Evolutionary conservation across 2,113 vertebrate genomes (phyloP).

Genomic region (Cyanoderma ruficeps): DNA sequence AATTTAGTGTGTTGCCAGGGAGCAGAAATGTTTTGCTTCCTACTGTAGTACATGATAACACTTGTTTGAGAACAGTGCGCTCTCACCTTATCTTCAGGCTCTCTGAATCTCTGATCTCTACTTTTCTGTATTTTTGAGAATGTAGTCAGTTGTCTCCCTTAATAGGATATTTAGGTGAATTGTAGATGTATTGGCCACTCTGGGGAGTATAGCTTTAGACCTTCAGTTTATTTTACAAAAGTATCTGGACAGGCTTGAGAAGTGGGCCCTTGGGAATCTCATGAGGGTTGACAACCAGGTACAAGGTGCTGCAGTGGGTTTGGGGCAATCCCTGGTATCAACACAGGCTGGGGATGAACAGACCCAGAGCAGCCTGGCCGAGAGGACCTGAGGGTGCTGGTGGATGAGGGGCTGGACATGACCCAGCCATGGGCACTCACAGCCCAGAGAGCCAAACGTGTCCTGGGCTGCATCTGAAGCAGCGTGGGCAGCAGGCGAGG

Average conservation of each 20-base stretch:
- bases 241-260: not conserved
- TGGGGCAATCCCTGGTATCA: too few relatives aligned
- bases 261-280: not conserved
- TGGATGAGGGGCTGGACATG: not conserved
- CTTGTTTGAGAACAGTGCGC: not conserved
- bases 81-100: not conserved
- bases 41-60: not conserved
- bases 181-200: not conserved
- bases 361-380: not conserved
- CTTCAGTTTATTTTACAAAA: not conserved
- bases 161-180: not conserved
- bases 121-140: not conserved
- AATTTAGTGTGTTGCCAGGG: not conserved
- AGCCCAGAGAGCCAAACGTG: not conserved
- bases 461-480: not conserved
- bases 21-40: not conserved
- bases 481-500: accelerated
- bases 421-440: not conserved
- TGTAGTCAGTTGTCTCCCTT: not conserved
- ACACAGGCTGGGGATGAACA: not conserved
- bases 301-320: not conserved
- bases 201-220: not conserved
- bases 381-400: accelerated
- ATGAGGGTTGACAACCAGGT: not conserved
- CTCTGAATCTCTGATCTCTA: not conserved